These are phyloP conservation scores for Reticulitermes speratus DNA, from an alignment of 1,140 invertebrate species.

Conservation along the genomic window DNA sequence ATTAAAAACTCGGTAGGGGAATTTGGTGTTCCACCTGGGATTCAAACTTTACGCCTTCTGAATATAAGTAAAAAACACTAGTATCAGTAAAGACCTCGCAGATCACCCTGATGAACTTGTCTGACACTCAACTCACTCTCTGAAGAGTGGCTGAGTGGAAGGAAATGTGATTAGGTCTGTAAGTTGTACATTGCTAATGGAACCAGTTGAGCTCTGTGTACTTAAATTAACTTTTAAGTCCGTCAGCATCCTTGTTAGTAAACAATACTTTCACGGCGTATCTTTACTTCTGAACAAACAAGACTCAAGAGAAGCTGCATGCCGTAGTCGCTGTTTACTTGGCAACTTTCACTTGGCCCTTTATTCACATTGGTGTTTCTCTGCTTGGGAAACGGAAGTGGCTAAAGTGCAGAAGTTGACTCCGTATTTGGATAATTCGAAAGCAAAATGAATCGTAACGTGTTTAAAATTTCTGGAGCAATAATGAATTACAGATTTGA, in stretches of 20 bases:
- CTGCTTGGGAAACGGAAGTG: no score
- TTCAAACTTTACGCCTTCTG: no score
- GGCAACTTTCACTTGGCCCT: not conserved
- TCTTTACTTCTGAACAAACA: not conserved
- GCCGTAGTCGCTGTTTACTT: not conserved
- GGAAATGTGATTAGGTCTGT: not conserved
- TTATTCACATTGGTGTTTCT: no score
- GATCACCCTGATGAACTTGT: not conserved
- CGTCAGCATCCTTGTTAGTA: not conserved
- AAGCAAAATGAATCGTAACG: no score
- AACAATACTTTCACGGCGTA: not conserved
- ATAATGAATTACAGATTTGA: no score
- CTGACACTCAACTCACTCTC: not conserved
- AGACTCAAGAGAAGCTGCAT: not conserved
- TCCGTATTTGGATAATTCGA: no score
- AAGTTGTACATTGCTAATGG: not conserved
- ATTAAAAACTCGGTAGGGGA: no score
- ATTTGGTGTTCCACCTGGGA: no score
- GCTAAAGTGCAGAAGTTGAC: no score
- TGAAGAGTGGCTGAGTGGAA: not conserved
- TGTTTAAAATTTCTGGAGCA: no score
- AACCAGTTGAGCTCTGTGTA: not conserved
- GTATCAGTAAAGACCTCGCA: no score
- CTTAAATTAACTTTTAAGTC: not conserved
- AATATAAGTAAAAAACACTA: no score